Evolutionary conservation across 2,113 vertebrate genomes (phyloP).

Genomic region (Apistogramma diplotaenia): DNA sequence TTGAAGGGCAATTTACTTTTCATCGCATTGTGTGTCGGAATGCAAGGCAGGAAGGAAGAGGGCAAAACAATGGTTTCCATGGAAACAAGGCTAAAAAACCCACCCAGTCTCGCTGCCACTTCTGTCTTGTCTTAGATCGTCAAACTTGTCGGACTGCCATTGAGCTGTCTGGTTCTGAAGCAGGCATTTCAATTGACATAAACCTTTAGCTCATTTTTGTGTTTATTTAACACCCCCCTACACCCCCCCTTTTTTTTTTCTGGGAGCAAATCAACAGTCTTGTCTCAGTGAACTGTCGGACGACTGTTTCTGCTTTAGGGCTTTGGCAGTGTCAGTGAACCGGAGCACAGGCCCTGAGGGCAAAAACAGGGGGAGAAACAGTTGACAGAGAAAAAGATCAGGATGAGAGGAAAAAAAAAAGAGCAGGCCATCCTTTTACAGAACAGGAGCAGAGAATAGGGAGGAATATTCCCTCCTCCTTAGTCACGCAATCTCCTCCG

Average conservation of each 20-base stretch:
- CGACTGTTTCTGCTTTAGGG: constrained; percentile 40
- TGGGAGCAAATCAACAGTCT: constrained; percentile 31
- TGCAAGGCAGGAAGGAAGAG: constrained; percentile 78
- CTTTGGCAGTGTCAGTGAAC: constrained; percentile 55
- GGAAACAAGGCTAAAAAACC: constrained; percentile 51
- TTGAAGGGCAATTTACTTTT: constrained; percentile 79
- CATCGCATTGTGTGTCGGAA: constrained; percentile 76
- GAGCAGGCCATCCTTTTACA: constrained; percentile 69
- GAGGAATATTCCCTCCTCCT: constrained; percentile 56
- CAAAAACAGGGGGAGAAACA: constrained; percentile 37
- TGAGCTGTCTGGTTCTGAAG: neutral
- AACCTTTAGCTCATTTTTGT: constrained; percentile 16
- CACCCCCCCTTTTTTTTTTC: neutral
- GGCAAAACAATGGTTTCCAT: constrained; percentile 78
- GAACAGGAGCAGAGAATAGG: constrained; percentile 44
- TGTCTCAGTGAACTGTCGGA: constrained; percentile 28
- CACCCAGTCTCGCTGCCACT: neutral
- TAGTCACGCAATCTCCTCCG: constrained; percentile 72
- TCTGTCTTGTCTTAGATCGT: constrained; percentile 23
- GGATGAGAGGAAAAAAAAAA: constrained; percentile 39
- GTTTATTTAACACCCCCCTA: constrained; percentile 22
- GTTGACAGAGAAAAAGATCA: constrained; percentile 49
- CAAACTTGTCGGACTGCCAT: neutral
- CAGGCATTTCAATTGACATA: constrained; percentile 45
- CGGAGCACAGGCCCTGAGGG: constrained; percentile 40